These are phyloP conservation scores for Caenorhabditis panamensis DNA, from an alignment of 2,888 invertebrate species.

Conservation along the genomic window DNA sequence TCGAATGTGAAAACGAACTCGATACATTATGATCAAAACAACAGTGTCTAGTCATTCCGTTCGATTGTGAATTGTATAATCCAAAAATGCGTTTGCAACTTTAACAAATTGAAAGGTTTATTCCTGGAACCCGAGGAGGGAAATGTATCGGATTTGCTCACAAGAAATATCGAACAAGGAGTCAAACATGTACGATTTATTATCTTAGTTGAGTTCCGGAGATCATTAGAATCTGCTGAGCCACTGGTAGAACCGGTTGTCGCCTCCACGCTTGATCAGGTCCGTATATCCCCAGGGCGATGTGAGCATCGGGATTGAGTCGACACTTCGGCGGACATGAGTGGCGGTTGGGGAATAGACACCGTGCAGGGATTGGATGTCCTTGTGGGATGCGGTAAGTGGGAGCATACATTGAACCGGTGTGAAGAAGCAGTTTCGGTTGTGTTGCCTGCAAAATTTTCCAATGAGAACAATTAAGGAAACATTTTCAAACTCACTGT, in stretches of 20 bases:
- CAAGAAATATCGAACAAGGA: background rate
- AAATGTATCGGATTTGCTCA: background rate
- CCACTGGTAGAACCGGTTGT: conserved; percentile 55
- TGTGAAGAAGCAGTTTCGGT: conserved; percentile 61
- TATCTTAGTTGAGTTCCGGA: background rate
- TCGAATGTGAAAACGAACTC: background rate
- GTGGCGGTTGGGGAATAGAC: conserved; percentile 50
- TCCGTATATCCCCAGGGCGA: conserved; percentile 58
- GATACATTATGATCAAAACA: background rate
- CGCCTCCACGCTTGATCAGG: conserved; percentile 48
- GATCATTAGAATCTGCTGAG: conserved; percentile 34
- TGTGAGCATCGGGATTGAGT: conserved; percentile 43
- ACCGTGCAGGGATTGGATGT: conserved; percentile 55
- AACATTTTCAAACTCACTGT: conserved; percentile 23
- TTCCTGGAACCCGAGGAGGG: background rate
- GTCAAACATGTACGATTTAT: conserved; percentile 30
- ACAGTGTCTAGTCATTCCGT: background rate
- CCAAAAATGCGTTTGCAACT: background rate
- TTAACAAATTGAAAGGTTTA: conserved; percentile 7
- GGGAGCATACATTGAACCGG: conserved; percentile 63
- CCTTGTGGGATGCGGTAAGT: conserved; percentile 48
- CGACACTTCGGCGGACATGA: conserved; percentile 49
- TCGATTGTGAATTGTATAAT: background rate
- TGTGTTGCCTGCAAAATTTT: conserved; percentile 43
- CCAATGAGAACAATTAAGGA: background rate